Conservation (phyloP, 2,113 vertebrate species). For the Lycocorax pyrrhopterus region DNA sequence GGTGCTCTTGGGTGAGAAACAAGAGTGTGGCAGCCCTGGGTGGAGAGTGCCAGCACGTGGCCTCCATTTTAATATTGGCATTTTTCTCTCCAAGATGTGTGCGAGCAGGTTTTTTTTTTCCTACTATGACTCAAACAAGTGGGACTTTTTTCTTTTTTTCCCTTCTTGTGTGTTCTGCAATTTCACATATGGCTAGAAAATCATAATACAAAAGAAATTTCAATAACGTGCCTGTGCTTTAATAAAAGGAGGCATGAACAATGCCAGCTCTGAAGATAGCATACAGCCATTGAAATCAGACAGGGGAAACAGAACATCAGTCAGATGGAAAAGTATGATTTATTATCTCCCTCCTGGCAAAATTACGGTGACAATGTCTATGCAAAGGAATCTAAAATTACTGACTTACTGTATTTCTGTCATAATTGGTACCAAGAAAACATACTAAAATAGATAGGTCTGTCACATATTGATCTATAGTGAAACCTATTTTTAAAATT, state of each 20-base stretch:
- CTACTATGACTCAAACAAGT: not conserved
- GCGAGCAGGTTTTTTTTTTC: not conserved
- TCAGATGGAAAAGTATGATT: slow-evolving; percentile 63
- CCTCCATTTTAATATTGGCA: not conserved
- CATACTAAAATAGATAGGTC: not conserved
- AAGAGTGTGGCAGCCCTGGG: not conserved
- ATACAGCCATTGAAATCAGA: slow-evolving; percentile 38
- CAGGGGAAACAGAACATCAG: slow-evolving; percentile 48
- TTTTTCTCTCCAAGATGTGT: not conserved
- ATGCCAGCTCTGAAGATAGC: slow-evolving; percentile 46
- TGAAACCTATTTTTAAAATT: slow-evolving; percentile 17
- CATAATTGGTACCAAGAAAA: slow-evolving; percentile 34
- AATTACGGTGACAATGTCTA: slow-evolving; percentile 38
- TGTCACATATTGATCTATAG: slow-evolving; percentile 39
- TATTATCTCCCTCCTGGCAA: slow-evolving; percentile 58
- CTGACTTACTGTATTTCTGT: slow-evolving; percentile 57
- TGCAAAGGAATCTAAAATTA: slow-evolving; percentile 57
- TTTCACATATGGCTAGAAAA: slow-evolving; percentile 52
- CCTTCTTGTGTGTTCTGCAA: slow-evolving; percentile 44
- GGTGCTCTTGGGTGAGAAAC: not conserved
- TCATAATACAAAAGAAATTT: slow-evolving; percentile 57
- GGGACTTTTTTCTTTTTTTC: not conserved
- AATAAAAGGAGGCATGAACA: slow-evolving; percentile 57
- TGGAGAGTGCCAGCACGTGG: not conserved
- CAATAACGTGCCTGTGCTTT: slow-evolving; percentile 47